Percentiles rank a stretch among this genome's conserved stretches.
phyloP scores from a whole-genome alignment of 2,888 invertebrate genomes.

The Drosophila kambysellisi region DNA sequence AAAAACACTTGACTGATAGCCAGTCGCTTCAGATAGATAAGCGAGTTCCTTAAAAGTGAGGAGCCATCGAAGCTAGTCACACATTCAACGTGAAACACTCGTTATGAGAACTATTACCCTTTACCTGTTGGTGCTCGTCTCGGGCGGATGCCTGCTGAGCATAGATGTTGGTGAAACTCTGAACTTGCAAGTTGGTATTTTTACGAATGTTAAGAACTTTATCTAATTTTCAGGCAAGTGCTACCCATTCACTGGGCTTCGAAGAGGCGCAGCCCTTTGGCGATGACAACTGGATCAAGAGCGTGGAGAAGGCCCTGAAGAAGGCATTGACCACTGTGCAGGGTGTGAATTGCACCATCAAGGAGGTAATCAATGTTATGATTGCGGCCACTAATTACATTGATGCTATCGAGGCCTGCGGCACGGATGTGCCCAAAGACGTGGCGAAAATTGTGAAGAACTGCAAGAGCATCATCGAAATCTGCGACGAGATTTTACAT shows the following conservation, averaged over 20 bases:
- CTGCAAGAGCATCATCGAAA: conserved; percentile 26
- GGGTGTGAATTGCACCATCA: conserved; percentile 39
- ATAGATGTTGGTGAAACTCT: conserved; percentile 37
- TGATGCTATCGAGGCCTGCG: conserved; percentile 20
- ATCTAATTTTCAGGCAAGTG: conserved; percentile 32
- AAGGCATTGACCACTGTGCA: conserved; percentile 30
- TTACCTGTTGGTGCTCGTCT: conserved; percentile 47
- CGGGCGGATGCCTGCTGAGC: conserved; percentile 51
- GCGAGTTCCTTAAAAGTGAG: conserved; percentile 30
- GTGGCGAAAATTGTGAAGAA: conserved; percentile 38
- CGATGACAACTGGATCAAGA: conserved; percentile 16
- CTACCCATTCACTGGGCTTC: neutral
- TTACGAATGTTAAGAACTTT: too few relatives aligned
- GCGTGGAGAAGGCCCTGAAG: conserved; percentile 11
- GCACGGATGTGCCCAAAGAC: conserved; percentile 34
- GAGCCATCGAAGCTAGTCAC: neutral
- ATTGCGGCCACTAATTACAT: conserved; percentile 32
- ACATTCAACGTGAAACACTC: conserved; percentile 16
- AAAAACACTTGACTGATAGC: conserved; percentile 18
- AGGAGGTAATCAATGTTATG: conserved; percentile 22
- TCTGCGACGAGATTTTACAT: conserved; percentile 38
- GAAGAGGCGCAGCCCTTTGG: conserved; percentile 18
- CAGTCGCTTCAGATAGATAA: conserved; percentile 14
- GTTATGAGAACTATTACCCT: conserved; percentile 57
- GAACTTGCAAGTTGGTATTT: neutral